phyloP scores from a whole-genome alignment of 2,113 vertebrate species.

The Isurus oxyrinchus region DNA sequence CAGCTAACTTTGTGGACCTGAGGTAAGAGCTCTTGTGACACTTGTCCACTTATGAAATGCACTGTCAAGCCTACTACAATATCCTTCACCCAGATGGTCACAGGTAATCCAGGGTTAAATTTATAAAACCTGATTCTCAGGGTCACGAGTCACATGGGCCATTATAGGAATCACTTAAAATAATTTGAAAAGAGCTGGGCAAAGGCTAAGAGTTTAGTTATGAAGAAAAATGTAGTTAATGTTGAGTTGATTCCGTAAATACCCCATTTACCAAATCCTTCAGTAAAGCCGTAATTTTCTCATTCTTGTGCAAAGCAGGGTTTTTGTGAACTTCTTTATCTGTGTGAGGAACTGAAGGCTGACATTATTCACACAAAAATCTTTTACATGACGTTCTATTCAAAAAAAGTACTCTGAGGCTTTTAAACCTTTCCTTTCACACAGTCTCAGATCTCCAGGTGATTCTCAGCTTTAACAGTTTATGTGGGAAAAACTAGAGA shows the following conservation, averaged over 20 bases:
- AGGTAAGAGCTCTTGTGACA: constrained; percentile 16
- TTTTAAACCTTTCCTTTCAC: not conserved
- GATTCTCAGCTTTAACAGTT: not conserved
- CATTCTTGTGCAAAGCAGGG: not conserved
- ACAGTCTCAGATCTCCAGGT: not conserved
- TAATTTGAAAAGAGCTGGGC: not conserved
- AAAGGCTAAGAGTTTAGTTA: no score
- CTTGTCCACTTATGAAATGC: not conserved
- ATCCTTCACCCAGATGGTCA: not conserved
- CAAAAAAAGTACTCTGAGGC: not conserved
- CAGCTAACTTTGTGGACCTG: constrained; percentile 13
- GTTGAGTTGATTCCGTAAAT: not conserved
- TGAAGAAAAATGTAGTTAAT: constrained; percentile 3
- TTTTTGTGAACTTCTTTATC: not conserved
- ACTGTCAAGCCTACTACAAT: not conserved
- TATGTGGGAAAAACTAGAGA: not conserved
- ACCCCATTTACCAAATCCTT: not conserved
- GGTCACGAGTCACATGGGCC: not conserved
- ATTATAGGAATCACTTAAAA: not conserved
- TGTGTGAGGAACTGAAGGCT: not conserved
- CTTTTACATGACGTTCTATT: not conserved
- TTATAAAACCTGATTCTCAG: not conserved
- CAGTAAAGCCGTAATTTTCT: not conserved
- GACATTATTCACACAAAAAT: constrained; percentile 2
- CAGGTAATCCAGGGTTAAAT: not conserved